Base-by-base conservation (phyloP, 2,888 invertebrate genomes). In the Mythimna ferrago region DNA sequence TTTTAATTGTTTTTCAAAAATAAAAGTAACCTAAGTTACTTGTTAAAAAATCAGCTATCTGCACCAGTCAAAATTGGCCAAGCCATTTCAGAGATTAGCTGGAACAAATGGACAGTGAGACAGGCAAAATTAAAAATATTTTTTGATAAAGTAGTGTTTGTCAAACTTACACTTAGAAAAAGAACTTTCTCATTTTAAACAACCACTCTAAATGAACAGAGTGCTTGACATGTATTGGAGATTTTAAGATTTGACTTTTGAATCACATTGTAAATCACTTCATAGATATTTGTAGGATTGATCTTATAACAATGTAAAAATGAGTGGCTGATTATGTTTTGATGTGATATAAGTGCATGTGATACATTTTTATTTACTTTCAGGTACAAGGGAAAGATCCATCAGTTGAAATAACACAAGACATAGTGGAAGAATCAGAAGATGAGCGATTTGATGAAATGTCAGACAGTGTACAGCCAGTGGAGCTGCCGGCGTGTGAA, bases 371-470 rank as follows among this genome's bases (percentile, higher is more conserved):
- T 60, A 66, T 66, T 70, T 78, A 80, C 63, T 92, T 93, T 56
- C 93, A 98, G 98, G 99, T 99, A 56, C 99, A 99, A 97, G 99
- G 99, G 54, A 99, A 99, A 94, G 99, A 99, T 96, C 99, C 99
- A 57, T 99, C 99, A 41, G 99, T 99, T 77, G 99, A 99, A 94
- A 99, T 99, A 81, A 99, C 99, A 66, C 99, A 99, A 94, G 99
- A 99, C 88, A 98, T 99, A 86, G 99, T 99, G 6, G 99, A 99
- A 94, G 99, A 99, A 92, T 99, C 99, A 0, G 99, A 99, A 97
- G 99, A 99, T 97, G 99, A 99, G 91, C 97, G 99, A 65, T 99
- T 99, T 93, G 99, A 99, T 95, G 99, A 99, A 90, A 98, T 99
- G 98, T 98, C 99, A 67, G 99, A 99, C 92, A 98, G 98, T 86